These are phyloP conservation scores for Sinhomidia bicolor DNA, from an alignment of 2,888 invertebrate genomes.

Conservation along the genomic window DNA sequence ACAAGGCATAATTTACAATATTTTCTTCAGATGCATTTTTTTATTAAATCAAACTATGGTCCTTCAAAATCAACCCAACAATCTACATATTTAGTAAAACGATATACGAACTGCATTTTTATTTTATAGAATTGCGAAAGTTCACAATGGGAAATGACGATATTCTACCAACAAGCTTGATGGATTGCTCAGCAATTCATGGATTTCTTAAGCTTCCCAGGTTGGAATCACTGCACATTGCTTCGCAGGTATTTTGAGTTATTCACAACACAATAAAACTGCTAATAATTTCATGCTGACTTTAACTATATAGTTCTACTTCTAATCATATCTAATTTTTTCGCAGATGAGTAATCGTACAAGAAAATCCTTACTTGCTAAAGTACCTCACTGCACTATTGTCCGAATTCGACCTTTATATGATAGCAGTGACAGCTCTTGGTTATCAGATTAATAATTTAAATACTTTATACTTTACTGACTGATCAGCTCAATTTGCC, in stretches of 20 bases:
- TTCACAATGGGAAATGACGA: constrained; percentile 17
- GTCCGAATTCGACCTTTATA: not conserved
- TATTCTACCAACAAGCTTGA: constrained; percentile 7
- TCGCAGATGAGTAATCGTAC: not conserved
- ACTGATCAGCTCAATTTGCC: not conserved
- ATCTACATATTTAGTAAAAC: no score
- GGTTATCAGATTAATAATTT: not conserved
- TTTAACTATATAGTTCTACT: not conserved
- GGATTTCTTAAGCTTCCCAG: constrained; percentile 11
- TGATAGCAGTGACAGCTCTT: not conserved
- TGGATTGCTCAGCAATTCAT: constrained; percentile 5
- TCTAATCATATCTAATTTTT: not conserved
- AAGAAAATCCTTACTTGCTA: not conserved
- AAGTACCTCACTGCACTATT: not conserved
- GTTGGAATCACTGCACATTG: not conserved
- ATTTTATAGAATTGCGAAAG: constrained; percentile 13
- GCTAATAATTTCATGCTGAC: not conserved
- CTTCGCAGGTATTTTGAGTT: not conserved
- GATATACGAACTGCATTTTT: no score
- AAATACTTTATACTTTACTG: no score
- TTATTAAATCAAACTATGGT: no score
- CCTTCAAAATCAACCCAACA: no score
- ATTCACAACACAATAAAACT: not conserved
- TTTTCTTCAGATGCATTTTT: no score
- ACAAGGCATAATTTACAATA: no score